Conservation (phyloP, 1,140 invertebrate species). For the Gonioctena quinquepunctata region DNA sequence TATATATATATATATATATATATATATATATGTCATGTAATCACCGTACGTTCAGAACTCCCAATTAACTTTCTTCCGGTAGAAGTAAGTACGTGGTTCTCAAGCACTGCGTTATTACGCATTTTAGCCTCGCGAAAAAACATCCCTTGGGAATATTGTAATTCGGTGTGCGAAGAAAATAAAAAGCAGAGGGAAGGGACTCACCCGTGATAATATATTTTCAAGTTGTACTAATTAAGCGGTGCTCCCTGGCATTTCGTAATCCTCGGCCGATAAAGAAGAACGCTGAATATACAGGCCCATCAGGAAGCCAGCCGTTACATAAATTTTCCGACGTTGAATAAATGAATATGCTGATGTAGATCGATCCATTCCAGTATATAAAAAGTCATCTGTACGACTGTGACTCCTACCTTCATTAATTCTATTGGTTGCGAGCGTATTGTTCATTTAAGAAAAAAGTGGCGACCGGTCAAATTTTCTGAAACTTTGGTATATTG, state of each 20-base stretch:
- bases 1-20: too few relatives aligned
- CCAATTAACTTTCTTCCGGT: too few relatives aligned
- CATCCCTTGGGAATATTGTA: constrained; percentile 2
- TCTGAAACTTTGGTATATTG: too few relatives aligned
- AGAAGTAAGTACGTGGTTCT: too few relatives aligned
- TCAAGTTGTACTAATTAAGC: constrained; percentile 9
- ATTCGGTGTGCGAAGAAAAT: background rate
- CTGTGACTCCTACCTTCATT: too few relatives aligned
- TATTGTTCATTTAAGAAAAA: too few relatives aligned
- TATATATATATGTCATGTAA: too few relatives aligned
- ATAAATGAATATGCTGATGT: background rate
- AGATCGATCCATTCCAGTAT: too few relatives aligned
- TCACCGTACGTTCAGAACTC: too few relatives aligned
- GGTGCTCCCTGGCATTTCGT: background rate
- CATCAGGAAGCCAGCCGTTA: background rate
- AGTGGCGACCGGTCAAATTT: too few relatives aligned
- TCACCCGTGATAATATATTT: background rate
- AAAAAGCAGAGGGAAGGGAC: background rate
- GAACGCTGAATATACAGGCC: background rate
- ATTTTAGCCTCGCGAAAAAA: background rate
- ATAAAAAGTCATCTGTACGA: too few relatives aligned
- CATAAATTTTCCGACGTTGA: constrained; percentile 2
- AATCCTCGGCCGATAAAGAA: constrained; percentile 13
- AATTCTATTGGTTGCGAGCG: too few relatives aligned
- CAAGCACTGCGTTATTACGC: background rate